Conservation (phyloP, 2,888 invertebrate genomes). For the Cantharis flavilabris region DNA sequence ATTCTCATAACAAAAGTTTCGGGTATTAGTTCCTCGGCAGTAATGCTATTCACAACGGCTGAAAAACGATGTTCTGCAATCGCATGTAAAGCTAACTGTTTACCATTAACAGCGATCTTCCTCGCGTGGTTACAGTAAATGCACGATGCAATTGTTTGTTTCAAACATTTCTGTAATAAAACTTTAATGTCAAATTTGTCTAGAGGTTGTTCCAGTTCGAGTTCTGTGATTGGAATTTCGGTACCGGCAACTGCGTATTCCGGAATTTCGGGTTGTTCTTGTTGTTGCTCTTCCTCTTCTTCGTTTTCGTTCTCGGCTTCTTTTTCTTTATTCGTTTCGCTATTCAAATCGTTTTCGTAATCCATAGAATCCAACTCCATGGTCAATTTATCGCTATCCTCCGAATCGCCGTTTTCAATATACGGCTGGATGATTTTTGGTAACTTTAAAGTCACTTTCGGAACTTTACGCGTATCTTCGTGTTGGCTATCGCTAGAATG, state of each 20-base stretch:
- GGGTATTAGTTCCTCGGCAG: slow-evolving; percentile 73
- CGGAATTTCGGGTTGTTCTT: slow-evolving; percentile 43
- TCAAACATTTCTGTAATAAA: slow-evolving; percentile 74
- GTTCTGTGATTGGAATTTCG: slow-evolving; percentile 69
- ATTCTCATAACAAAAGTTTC: slow-evolving; percentile 72
- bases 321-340: slow-evolving; percentile 39
- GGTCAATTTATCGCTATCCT: slow-evolving; percentile 65
- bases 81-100: slow-evolving; percentile 78
- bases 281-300: slow-evolving; percentile 34
- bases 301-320: slow-evolving; percentile 40
- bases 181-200: slow-evolving; percentile 75
- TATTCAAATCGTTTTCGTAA: slow-evolving; percentile 45
- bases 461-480: slow-evolving; percentile 60
- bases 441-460: slow-evolving; percentile 70
- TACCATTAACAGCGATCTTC: slow-evolving; percentile 82
- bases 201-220: slow-evolving; percentile 74
- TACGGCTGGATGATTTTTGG: slow-evolving; percentile 47
- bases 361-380: slow-evolving; percentile 60
- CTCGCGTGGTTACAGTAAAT: slow-evolving; percentile 86
- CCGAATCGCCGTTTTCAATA: slow-evolving; percentile 53
- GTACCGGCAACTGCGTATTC: slow-evolving; percentile 59
- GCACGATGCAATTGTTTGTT: slow-evolving; percentile 71
- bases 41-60: slow-evolving; percentile 78
- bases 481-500: slow-evolving; percentile 7
- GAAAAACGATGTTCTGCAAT: slow-evolving; percentile 79